These are phyloP conservation scores for Paramacrobiotus metropolitanus DNA, from an alignment of 1,140 invertebrate genomes.

Conservation along the genomic window DNA sequence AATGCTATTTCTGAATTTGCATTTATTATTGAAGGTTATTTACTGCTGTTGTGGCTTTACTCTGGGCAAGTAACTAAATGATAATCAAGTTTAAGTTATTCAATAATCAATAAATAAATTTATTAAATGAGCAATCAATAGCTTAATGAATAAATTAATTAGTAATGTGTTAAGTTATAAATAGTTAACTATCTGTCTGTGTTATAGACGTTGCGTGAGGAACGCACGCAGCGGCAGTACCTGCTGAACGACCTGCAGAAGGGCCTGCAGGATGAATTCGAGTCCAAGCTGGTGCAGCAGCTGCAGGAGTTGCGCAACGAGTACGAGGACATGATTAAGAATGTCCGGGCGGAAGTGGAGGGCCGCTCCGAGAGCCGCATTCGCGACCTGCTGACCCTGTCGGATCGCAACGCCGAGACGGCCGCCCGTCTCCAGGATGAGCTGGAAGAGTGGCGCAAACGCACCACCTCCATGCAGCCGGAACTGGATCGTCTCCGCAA, in stretches of 20 bases:
- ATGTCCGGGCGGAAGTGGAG: not conserved
- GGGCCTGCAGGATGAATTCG: conserved; percentile 1
- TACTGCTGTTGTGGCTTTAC: too few species aligned
- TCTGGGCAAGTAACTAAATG: too few species aligned
- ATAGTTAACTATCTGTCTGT: too few species aligned
- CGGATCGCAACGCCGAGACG: not conserved
- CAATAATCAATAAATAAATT: too few species aligned
- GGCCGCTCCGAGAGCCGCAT: not conserved
- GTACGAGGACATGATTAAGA: conserved; percentile 3
- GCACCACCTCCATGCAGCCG: not conserved
- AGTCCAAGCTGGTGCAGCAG: conserved; percentile 4
- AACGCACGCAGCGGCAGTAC: not conserved
- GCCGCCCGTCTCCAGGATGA: not conserved
- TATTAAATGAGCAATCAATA: too few species aligned
- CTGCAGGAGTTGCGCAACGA: not conserved
- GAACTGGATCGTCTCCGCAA: conserved; percentile 1
- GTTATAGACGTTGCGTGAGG: not conserved
- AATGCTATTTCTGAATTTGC: too few species aligned
- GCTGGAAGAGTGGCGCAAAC: not conserved
- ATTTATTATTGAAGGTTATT: too few species aligned
- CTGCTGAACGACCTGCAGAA: not conserved
- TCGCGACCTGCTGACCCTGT: not conserved
- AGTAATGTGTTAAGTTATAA: too few species aligned
- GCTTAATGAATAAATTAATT: too few species aligned
- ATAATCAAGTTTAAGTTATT: too few species aligned